Conservation (phyloP, 2,797 vertebrate species). For the Acipenser transmontanus region DNA sequence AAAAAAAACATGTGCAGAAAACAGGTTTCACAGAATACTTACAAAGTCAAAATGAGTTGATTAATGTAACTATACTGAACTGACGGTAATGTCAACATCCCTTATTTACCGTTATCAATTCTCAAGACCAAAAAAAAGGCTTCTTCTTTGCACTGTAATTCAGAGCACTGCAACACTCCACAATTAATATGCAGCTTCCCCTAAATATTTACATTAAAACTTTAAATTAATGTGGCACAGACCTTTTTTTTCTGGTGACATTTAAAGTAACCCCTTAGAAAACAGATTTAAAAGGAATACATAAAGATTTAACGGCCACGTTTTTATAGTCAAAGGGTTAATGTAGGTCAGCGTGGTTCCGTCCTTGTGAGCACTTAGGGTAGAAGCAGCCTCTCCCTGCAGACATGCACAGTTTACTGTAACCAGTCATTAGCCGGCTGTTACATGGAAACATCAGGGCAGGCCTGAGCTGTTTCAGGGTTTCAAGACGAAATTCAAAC, state of each 20-base stretch:
- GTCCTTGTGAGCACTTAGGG: background rate
- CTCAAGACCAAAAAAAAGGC: no score
- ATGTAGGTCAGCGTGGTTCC: background rate
- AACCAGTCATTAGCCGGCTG: background rate
- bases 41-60: no score
- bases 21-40: no score
- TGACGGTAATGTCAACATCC: no score
- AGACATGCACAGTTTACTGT: background rate
- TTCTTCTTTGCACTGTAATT: no score
- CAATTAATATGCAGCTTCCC: no score
- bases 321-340: background rate
- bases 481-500: background rate
- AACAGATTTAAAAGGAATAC: background rate
- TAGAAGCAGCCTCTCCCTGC: background rate
- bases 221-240: background rate
- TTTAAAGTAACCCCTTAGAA: background rate
- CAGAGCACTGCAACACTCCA: background rate
- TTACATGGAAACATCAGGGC: background rate
- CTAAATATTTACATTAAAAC: background rate
- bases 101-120: no score
- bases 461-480: background rate
- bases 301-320: background rate
- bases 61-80: no score
- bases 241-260: background rate
- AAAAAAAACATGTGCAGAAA: no score